A percentile compares a stretch with the other conserved stretches of the same genome.
phyloP scores from a whole-genome alignment of 2,797 vertebrate genomes.

The Megaceryle alcyon region DNA sequence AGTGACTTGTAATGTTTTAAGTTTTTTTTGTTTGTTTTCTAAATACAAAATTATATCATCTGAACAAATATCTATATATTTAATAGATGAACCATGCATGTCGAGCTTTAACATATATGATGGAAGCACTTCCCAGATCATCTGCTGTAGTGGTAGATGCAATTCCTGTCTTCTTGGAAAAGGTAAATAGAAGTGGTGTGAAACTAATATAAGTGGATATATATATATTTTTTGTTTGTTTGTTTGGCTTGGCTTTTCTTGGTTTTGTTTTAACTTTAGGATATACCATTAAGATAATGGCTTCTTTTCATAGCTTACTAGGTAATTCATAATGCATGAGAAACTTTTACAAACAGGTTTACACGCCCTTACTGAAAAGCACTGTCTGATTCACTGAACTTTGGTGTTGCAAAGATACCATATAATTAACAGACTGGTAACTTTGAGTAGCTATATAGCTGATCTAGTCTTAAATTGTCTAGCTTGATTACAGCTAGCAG shows the following conservation, averaged over 20 bases:
- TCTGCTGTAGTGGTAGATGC: constrained; percentile 99
- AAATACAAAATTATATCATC: neutral
- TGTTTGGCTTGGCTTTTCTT: too few species aligned
- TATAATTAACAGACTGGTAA: neutral
- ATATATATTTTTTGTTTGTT: too few species aligned
- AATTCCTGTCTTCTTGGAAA: constrained; percentile 99
- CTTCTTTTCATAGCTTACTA: neutral
- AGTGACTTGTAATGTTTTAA: constrained; percentile 73
- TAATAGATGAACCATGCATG: constrained; percentile 98
- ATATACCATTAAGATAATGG: neutral
- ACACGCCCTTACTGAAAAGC: neutral
- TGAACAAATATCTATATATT: neutral
- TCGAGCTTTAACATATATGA: constrained; percentile 99
- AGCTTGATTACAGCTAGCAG: neutral
- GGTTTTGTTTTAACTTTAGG: neutral
- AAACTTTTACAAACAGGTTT: neutral
- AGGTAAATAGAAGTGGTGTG: constrained; percentile 79
- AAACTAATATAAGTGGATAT: neutral
- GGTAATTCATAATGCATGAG: neutral
- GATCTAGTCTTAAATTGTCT: neutral
- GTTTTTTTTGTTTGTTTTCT: neutral
- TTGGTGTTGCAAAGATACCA: neutral
- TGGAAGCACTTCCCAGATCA: constrained; percentile 98
- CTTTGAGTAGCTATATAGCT: neutral
- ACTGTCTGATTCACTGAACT: neutral